These are phyloP conservation scores for Genyomyrus donnyi DNA, from an alignment of 2,113 vertebrate species.

Conservation along the genomic window DNA sequence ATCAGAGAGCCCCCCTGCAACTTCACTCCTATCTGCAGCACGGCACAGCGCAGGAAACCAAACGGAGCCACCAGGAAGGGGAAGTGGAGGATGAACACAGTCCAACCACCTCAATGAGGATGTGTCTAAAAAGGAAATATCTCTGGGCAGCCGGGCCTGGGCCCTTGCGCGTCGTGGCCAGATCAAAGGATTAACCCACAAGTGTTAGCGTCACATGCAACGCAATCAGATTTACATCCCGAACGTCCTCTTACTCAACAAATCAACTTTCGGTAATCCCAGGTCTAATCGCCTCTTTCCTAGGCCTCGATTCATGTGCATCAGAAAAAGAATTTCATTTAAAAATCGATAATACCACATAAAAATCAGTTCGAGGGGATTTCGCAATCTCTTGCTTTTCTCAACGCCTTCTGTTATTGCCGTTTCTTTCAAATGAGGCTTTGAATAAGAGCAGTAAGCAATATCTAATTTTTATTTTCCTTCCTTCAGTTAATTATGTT, in stretches of 20 bases:
- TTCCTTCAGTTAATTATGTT: slow-evolving; percentile 62
- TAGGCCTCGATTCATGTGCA: slow-evolving; percentile 47
- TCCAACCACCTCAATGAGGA: background rate
- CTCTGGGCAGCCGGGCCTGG: background rate
- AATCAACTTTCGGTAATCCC: slow-evolving; percentile 54
- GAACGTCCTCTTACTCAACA: slow-evolving; percentile 43
- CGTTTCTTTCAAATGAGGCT: slow-evolving; percentile 48
- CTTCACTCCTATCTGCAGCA: background rate
- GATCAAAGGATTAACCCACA: slow-evolving; percentile 27
- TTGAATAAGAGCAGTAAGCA: slow-evolving; percentile 33
- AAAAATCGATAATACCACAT: background rate
- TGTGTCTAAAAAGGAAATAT: background rate
- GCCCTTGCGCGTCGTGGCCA: background rate
- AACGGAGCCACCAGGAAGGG: background rate
- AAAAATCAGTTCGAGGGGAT: background rate
- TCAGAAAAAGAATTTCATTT: slow-evolving; percentile 36
- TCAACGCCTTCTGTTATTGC: slow-evolving; percentile 48
- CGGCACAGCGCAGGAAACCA: background rate
- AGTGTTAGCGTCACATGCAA: slow-evolving; percentile 30
- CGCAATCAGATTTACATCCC: slow-evolving; percentile 54
- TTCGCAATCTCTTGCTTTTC: background rate
- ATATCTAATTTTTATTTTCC: slow-evolving; percentile 45
- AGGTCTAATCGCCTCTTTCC: slow-evolving; percentile 52
- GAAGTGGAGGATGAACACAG: background rate
- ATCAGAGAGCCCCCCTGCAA: background rate